Evolutionary conservation across 2,888 invertebrate genomes (phyloP).

Genomic region (Luperina nickerlii): DNA sequence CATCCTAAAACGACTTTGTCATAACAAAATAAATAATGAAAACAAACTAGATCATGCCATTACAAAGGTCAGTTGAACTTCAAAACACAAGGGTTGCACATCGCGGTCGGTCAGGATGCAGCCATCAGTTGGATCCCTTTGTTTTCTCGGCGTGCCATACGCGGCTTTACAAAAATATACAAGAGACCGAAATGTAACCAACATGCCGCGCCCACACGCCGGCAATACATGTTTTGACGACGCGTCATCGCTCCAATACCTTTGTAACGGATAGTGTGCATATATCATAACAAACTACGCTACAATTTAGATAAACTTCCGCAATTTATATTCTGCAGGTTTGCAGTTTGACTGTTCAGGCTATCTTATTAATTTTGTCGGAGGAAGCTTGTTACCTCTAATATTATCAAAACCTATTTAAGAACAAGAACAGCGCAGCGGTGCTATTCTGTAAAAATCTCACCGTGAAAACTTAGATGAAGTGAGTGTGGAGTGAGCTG

Average conservation of each 20-base stretch:
- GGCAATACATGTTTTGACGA: constrained; percentile 77
- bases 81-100: constrained; percentile 71
- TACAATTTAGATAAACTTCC: constrained; percentile 37
- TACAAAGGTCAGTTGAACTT: constrained; percentile 55
- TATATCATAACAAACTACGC: constrained; percentile 49
- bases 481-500: too few relatives aligned
- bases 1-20: background rate
- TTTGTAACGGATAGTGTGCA: constrained; percentile 59
- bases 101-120: constrained; percentile 76
- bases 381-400: background rate
- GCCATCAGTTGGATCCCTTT: constrained; percentile 81
- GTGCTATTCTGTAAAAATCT: too few relatives aligned
- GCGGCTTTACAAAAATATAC: constrained; percentile 87
- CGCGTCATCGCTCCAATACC: constrained; percentile 68
- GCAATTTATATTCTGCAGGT: constrained; percentile 43
- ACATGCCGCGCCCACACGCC: constrained; percentile 82
- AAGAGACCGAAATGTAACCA: constrained; percentile 85
- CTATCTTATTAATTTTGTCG: background rate
- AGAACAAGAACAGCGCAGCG: background rate
- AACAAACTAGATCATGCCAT: constrained; percentile 37
- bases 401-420: background rate
- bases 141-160: constrained; percentile 81
- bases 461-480: too few relatives aligned
- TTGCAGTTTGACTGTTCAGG: background rate
- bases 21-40: background rate